Evolutionary conservation across 2,113 vertebrate genomes (phyloP), one percentile per base, ranked within the genome.

Genomic region (Ictidomys tridecemlineatus): DNA sequence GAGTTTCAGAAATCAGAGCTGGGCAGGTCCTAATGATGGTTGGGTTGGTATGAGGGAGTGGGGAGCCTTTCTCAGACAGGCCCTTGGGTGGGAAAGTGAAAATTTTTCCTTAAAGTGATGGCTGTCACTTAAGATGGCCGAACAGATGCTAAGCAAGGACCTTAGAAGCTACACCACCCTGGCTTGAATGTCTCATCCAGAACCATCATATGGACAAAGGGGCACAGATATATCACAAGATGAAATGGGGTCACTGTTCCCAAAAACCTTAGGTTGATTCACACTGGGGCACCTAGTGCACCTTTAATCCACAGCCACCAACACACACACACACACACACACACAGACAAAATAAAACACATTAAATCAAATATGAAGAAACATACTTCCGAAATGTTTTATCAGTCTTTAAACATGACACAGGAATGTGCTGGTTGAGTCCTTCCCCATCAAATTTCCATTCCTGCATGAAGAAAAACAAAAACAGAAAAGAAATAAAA

Each of bases 361-460:
- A 77, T 20, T 70, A 28, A 48, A 28, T 42, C 82, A 61, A 93
- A 91, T 84, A 82, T 67, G 92, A 93, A 97, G 76, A 95, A 93
- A 98, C 98, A 56, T 98, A 99, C 99, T 98, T 99, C 92, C 98
- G 98, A 85, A 98, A 98, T 53, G 97, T 94, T 34, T 98, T 97
- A 85, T 98, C 97, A 56, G 98, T 98, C 89, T 98, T 97, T 89
- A 98, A 96, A 73, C 37, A 96, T 8, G 99, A 97, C 88, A 98
- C 98, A 22, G 97, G 96, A 82, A 97, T 98, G 58, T 93, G 93
- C 17, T 98, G 90, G 39, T 97, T 92, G 51, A 98, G 95, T 94
- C 82, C 42, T 93, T 97, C 89, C 95, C 97, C 98, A 80, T 97
- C 98, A 83, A 97, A 96, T 97, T 98, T 95, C 45, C 96, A 96